A percentile compares a stretch with the other conserved stretches of the same genome.
Conservation (phyloP, 2,797 vertebrate species). For the Artibeus jamaicensis region DNA sequence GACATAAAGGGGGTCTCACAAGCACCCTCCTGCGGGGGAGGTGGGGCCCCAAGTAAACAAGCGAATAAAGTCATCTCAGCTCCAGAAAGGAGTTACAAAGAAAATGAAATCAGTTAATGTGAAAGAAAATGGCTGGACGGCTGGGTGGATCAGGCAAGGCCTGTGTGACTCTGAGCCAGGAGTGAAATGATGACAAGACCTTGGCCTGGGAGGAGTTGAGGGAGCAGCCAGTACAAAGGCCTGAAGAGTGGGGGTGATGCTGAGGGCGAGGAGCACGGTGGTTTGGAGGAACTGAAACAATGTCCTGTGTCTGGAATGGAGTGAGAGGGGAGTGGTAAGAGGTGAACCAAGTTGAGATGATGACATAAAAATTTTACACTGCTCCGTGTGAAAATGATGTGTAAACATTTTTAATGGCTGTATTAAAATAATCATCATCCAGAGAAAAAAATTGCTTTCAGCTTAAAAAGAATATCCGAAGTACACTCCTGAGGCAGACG, state of each 20-base stretch:
- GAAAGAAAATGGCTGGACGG: background rate
- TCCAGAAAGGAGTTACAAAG: background rate
- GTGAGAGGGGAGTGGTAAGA: background rate
- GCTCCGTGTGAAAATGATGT: background rate
- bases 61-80: background rate
- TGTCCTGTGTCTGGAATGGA: background rate
- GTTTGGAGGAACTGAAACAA: background rate
- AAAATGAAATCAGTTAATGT: background rate
- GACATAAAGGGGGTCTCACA: background rate
- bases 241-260: background rate
- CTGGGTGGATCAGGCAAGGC: background rate
- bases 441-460: conserved; percentile 10
- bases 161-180: background rate
- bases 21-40: background rate
- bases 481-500: background rate
- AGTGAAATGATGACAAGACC: background rate
- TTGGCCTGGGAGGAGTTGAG: background rate
- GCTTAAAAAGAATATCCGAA: conserved; percentile 6
- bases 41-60: background rate
- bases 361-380: background rate
- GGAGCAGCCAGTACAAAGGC: background rate
- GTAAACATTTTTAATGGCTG: conserved; percentile 48
- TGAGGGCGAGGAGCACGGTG: fast-evolving
- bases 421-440: background rate
- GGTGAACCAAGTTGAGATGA: background rate